phyloP scores from a whole-genome alignment of 2,797 vertebrate species.

The Malurus leucopterus region DNA sequence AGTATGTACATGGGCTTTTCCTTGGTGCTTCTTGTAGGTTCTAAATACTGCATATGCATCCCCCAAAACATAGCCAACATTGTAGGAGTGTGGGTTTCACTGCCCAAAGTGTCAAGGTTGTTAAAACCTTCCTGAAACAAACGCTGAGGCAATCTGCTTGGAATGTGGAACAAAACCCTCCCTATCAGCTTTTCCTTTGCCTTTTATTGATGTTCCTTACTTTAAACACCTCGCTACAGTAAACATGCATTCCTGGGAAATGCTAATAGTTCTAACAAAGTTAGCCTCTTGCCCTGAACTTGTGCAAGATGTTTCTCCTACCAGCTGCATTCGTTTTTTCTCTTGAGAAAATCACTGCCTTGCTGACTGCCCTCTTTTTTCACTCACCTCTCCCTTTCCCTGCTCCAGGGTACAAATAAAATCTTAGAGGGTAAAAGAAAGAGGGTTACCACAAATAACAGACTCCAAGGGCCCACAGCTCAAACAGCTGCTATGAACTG shows the following conservation, averaged over 20 bases:
- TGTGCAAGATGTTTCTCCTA: background rate
- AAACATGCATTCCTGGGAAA: background rate
- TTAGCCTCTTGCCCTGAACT: slow-evolving; percentile 18
- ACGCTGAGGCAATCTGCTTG: background rate
- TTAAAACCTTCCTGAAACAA: slow-evolving; percentile 21
- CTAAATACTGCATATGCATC: background rate
- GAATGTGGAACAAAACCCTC: background rate
- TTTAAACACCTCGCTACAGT: background rate
- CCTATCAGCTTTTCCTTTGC: background rate
- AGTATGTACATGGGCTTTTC: slow-evolving; percentile 76
- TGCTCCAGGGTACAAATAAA: background rate
- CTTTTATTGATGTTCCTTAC: background rate
- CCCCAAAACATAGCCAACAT: background rate
- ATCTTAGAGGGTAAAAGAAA: background rate
- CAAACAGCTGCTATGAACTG: background rate
- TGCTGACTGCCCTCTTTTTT: background rate
- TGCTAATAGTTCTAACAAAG: background rate
- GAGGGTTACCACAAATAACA: background rate
- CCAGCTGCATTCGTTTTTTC: background rate
- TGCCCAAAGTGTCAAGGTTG: background rate
- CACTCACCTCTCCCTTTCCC: background rate
- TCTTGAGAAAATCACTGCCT: background rate
- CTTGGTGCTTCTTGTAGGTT: background rate
- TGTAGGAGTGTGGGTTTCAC: background rate
- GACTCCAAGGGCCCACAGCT: background rate